Evolutionary conservation across 2,888 invertebrate genomes (phyloP), one percentile per base, ranked within the genome.

Genomic region (Toxonevra muliebris): DNA sequence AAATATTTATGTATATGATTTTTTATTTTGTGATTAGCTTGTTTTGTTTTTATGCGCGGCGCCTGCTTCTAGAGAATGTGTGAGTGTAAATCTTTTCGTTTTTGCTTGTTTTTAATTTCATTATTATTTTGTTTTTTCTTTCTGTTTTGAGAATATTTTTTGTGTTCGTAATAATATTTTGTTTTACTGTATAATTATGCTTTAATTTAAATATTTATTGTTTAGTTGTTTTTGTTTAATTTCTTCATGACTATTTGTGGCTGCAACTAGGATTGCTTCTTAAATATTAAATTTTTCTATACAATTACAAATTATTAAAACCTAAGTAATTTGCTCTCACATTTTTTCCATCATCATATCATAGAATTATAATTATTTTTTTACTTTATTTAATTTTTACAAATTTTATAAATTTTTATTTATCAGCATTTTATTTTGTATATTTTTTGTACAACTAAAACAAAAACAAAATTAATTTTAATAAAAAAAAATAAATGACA

Each of bases 401-500:
- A 30, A 30, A 30, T 30, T 30, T 70, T 70, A 69, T 69, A 71
- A 69, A 61, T 69, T 64, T 71, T 70, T 61, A 57, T 69, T 62
- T 70, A 53, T 66, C 67, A 62, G 66, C 65, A 65, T 71, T 61
- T 19, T 60, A 68, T 66, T 70, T 69, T 60, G 57, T 60, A 64
- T n/a, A 70, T 68, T 66, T 71, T 81, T 80, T 79, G 78, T 79
- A 79, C 79, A 80, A 80, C 80, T 80, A 80, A 79, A 79, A 69
- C 79, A 63, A 69, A 58, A 54, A 40, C 19, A 61, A 62, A n/a
- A 57, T 58, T 63, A 48, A 52, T 59, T 61, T 30, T 61, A 48
- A 58, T 66, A 66, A 71, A 62, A 69, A n/a, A 69, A 78, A 74
- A 74, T 76, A 73, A 71, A 77, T 30, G 30, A 4, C 30, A 30